Conservation (phyloP, 2,797 vertebrate species). For the Echiichthys vipera region DNA sequence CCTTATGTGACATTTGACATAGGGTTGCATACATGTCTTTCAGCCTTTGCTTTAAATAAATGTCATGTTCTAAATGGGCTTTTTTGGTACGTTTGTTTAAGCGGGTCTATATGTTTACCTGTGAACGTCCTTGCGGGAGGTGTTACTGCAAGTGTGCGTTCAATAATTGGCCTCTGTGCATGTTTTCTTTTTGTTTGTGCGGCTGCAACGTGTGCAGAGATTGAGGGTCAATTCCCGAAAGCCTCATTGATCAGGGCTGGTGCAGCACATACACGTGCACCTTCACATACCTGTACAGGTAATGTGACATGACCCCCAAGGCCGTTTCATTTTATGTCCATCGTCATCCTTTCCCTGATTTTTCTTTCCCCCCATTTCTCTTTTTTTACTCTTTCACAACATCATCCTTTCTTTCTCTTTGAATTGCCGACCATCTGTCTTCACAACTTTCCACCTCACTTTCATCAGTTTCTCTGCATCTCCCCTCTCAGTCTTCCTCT, state of each 20-base stretch:
- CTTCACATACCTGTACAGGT: background rate
- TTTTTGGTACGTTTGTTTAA: slow-evolving; percentile 37
- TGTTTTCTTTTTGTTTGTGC: slow-evolving; percentile 48
- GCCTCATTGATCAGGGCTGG: slow-evolving; percentile 58
- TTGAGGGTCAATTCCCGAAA: slow-evolving; percentile 53
- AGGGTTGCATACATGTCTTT: slow-evolving; percentile 12
- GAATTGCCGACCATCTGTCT: background rate
- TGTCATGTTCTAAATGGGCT: background rate
- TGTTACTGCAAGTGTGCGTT: slow-evolving; percentile 31
- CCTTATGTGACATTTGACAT: slow-evolving; percentile 55
- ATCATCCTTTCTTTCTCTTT: slow-evolving; percentile 10
- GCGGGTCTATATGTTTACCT: slow-evolving; percentile 51
- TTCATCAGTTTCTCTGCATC: slow-evolving; percentile 7
- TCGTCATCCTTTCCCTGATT: slow-evolving; percentile 8
- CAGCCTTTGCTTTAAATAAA: slow-evolving; percentile 38
- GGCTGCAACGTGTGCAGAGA: slow-evolving; percentile 34
- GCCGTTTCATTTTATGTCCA: background rate
- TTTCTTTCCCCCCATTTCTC: background rate
- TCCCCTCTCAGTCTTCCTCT: slow-evolving; percentile 15
- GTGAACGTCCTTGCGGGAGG: slow-evolving; percentile 49
- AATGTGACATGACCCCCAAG: background rate
- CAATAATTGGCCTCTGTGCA: slow-evolving; percentile 35
- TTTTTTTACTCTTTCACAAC: background rate
- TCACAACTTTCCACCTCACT: slow-evolving; percentile 11
- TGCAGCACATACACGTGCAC: slow-evolving; percentile 30